phyloP scores from a whole-genome alignment of 1,140 invertebrate species.

The Drosophila lacteicornis region DNA sequence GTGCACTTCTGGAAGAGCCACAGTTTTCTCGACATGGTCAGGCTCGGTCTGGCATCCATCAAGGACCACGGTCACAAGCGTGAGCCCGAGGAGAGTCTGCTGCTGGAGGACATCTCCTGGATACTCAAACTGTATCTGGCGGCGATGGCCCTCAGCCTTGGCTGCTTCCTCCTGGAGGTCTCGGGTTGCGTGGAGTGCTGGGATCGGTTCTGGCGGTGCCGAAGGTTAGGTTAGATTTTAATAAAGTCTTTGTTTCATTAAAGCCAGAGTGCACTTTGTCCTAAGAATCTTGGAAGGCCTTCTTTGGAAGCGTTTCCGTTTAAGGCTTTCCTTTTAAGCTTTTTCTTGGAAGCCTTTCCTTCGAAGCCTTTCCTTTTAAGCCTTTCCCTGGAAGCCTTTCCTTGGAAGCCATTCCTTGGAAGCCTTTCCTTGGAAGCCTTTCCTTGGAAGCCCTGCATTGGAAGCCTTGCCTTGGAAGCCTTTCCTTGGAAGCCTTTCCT shows the following conservation, averaged over 20 bases:
- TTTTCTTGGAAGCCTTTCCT: too few species aligned
- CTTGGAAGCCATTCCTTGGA: too few species aligned
- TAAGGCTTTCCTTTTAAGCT: too few species aligned
- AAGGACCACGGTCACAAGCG: constrained; percentile 28
- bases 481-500: too few species aligned
- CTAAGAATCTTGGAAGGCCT: too few species aligned
- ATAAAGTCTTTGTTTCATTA: not conserved
- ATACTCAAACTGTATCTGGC: constrained; percentile 35
- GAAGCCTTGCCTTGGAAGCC: too few species aligned
- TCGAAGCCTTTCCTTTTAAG: too few species aligned
- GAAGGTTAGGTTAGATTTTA: not conserved
- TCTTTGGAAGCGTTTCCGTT: too few species aligned
- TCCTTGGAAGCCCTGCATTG: too few species aligned
- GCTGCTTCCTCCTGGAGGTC: constrained; percentile 40
- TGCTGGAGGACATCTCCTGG: constrained; percentile 40
- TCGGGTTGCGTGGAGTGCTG: not conserved
- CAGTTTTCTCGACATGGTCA: constrained; percentile 53
- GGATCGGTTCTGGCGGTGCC: not conserved
- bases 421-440: too few species aligned
- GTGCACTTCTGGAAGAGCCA: constrained; percentile 26
- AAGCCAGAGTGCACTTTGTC: too few species aligned
- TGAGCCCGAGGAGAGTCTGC: not conserved
- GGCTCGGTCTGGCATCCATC: not conserved
- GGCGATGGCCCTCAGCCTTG: constrained; percentile 10
- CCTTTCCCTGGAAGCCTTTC: too few species aligned